Conservation (phyloP, 1,140 invertebrate species). For the Eurosta solidaginis region DNA sequence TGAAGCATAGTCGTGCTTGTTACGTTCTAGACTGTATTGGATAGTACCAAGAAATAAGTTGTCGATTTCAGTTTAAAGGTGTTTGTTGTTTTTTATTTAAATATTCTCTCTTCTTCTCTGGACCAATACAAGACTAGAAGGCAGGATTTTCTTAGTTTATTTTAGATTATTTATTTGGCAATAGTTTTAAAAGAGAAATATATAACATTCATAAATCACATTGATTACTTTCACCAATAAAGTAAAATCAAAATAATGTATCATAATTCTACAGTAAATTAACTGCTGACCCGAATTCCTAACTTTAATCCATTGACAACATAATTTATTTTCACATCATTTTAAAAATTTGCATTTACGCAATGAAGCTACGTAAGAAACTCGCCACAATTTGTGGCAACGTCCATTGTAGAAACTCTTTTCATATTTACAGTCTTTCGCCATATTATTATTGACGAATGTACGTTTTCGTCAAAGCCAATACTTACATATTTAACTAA, state of each 20-base stretch:
- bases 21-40: no score
- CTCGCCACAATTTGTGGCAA: neutral
- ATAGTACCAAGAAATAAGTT: no score
- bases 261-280: neutral
- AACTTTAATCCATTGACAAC: slow-evolving; percentile 25
- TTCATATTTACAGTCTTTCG: neutral
- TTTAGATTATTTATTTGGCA: no score
- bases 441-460: neutral
- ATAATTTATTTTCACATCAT: slow-evolving; percentile 24
- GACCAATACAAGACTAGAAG: no score
- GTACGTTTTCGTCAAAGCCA: neutral
- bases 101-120: no score
- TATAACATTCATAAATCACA: no score
- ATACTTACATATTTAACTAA: neutral
- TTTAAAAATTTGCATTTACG: neutral
- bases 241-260: slow-evolving; percentile 1
- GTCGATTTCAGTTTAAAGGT: no score
- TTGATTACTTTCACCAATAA: no score
- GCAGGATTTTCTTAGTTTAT: no score
- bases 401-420: neutral
- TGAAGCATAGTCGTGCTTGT: no score
- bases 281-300: neutral
- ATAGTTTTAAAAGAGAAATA: no score
- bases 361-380: neutral
- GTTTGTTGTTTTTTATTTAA: no score